Base-by-base conservation (phyloP, 1,140 invertebrate genomes). In the Drosophila elegans region DNA sequence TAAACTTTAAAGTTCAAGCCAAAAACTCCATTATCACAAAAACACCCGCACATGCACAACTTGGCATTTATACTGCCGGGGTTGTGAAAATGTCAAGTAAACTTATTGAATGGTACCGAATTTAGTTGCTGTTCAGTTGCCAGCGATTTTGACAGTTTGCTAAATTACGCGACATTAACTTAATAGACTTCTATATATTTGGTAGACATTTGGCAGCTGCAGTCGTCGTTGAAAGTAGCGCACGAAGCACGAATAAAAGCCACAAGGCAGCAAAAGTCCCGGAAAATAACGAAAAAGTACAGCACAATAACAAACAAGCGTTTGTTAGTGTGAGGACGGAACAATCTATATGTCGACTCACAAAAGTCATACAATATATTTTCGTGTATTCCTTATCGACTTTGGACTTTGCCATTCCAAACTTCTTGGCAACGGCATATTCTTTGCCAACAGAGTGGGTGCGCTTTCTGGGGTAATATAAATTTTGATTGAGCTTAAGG, bases 111-210 rank as follows among this genome's bases (percentile, higher is more conserved):
- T 67, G 80, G 60, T 12, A 66, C 42, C 67, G 32, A 62, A 54
- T 60, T 73, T 44, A 68, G 76, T 78, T 82, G 71, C 79, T 79
- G 78, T 88, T 78, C 82, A 76, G 57, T 88, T 83, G 75, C 75
- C 75, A 88, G 64, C 82, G 64, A 75, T 86, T 86, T 88, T 86
- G 82, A 86, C 82, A 86, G 82, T 86, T 86, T 88, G 79, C 75
- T 86, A 88, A 88, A 86, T 86, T 86, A 86, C 82, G 79, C 84
- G 83, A 86, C 82, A 86, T 86, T 88, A 88, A 86, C 79, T 86
- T 86, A 86, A 86, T 86, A 88, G 82, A 88, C 75, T 83, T 83
- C 69, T 60, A 88, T 88, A 85, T 78, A 78, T 71, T 85, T 64
- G 77, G 67, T 61, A 86, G 78, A 82, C 82, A 86, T 86, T 86